Base-by-base conservation (phyloP, 1,140 invertebrate genomes). In the Olivierus martensii region DNA sequence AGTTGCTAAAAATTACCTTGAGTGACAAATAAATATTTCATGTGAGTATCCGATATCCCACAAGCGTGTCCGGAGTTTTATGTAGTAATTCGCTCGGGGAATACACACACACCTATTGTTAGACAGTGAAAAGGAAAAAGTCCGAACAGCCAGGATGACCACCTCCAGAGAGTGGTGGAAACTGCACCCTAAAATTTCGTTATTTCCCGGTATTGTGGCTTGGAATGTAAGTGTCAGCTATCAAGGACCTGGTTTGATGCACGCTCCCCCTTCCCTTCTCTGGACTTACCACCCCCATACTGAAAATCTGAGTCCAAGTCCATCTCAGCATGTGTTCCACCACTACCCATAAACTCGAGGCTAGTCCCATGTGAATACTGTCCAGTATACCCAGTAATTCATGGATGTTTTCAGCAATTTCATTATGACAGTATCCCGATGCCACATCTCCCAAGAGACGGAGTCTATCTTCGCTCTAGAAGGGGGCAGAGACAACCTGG, bases 201-300 rank as follows among this genome's bases (percentile, higher is more conserved):
- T 41, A 41, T 41, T 41, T 41, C 14, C 39, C 39, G 14, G 17
- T 18, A 41, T 15, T 41, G 17, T 41, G 19, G 44, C 21, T 17
- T 42, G 51, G 18, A 12, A 46, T 21, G 34, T 35, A 17, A 42
- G 44, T 52, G 51, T 37, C 15, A 52, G 28, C 51, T 42, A 52
- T 17, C 18, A n/a, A 21, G n/a, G 28, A 19, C 28, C 28, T 28
- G 28, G 28, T 28, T 28, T 28, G 28, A 28, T 28, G 28, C 28
- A 28, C 28, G 28, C 28, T 28, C 28, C 28, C 28, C 37, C 21
- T 45, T 15, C n/a, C 5, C n/a, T 51, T 34, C 12, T 51, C 42
- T 48, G 28, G 28, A 28, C 28, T 28, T 28, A 28, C 28, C 28
- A 28, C 28, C 28, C 28, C 28, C 28, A 28, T 28, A 28, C 14